Evolutionary conservation across 2,113 vertebrate genomes (phyloP).

Genomic region (Planiliza haematocheilus): DNA sequence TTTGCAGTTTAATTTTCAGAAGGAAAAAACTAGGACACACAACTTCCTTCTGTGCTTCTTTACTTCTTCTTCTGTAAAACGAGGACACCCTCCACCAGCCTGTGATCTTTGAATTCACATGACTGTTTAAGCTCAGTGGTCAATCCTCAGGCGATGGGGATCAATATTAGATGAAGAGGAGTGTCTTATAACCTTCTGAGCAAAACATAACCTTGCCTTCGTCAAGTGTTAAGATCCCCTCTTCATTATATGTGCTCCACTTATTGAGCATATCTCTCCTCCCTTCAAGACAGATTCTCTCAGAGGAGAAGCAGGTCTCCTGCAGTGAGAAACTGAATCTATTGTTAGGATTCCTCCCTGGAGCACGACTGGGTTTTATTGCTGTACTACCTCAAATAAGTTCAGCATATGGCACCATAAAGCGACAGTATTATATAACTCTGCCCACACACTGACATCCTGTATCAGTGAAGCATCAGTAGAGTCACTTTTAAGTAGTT

Average conservation of each 20-base stretch:
- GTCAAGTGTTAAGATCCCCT: conserved; percentile 14
- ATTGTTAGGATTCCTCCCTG: conserved; percentile 69
- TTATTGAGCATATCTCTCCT: conserved; percentile 23
- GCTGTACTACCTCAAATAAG: conserved; percentile 32
- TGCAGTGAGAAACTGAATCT: conserved; percentile 54
- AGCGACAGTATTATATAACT: not conserved
- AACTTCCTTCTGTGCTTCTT: conserved; percentile 44
- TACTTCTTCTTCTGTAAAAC: conserved; percentile 55
- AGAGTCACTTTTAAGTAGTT: conserved; percentile 16
- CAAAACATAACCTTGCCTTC: conserved; percentile 17
- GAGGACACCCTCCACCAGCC: conserved; percentile 53
- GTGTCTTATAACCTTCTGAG: conserved; percentile 16
- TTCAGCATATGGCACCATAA: conserved; percentile 26
- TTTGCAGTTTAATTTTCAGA: conserved; percentile 25
- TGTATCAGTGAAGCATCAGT: conserved; percentile 1
- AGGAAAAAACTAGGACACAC: conserved; percentile 61
- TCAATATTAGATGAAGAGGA: conserved; percentile 21
- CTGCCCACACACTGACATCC: not conserved
- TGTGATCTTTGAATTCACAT: conserved; percentile 33
- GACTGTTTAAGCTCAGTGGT: conserved; percentile 23
- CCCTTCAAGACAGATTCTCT: conserved; percentile 50
- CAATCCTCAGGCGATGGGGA: not conserved
- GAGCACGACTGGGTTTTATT: conserved; percentile 34
- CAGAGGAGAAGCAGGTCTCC: conserved; percentile 57
- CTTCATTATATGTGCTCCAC: conserved; percentile 45